These are phyloP conservation scores for Notarius quadriscutis DNA, from an alignment of 2,113 vertebrate genomes.

Conservation along the genomic window DNA sequence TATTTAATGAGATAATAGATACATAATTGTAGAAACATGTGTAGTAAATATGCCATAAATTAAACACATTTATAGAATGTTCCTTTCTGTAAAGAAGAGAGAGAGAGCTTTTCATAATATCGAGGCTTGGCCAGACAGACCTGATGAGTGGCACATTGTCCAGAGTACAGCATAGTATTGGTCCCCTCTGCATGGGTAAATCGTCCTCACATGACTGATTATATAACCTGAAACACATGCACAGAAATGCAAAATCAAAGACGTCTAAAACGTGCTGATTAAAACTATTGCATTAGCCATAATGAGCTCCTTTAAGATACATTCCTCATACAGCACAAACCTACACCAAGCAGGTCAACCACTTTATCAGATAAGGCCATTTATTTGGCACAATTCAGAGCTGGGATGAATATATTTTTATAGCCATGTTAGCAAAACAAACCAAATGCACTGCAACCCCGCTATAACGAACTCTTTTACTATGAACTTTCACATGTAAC, in stretches of 20 bases:
- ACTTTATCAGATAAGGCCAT: neutral
- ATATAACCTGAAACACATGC: conserved; percentile 67
- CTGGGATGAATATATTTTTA: conserved; percentile 7
- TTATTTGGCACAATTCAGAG: neutral
- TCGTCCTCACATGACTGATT: conserved; percentile 75
- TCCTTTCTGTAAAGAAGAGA: neutral
- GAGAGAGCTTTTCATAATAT: neutral
- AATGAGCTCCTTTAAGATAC: neutral
- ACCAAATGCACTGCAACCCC: neutral
- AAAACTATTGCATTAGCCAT: neutral
- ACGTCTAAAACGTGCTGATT: neutral
- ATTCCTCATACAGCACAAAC: neutral
- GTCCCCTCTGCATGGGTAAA: conserved; percentile 69
- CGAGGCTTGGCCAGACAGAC: conserved; percentile 54
- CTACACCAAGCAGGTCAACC: conserved; percentile 3
- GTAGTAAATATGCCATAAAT: neutral
- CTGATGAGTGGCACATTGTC: conserved; percentile 76
- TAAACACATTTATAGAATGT: neutral
- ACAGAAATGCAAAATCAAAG: conserved; percentile 17
- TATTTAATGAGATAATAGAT: neutral
- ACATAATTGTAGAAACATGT: neutral
- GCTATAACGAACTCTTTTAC: too few species aligned
- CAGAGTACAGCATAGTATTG: conserved; percentile 73
- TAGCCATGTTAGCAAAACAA: neutral
- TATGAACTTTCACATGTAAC: too few species aligned